phyloP scores from a whole-genome alignment of 2,888 invertebrate species.

The Crocallis elinguaria region DNA sequence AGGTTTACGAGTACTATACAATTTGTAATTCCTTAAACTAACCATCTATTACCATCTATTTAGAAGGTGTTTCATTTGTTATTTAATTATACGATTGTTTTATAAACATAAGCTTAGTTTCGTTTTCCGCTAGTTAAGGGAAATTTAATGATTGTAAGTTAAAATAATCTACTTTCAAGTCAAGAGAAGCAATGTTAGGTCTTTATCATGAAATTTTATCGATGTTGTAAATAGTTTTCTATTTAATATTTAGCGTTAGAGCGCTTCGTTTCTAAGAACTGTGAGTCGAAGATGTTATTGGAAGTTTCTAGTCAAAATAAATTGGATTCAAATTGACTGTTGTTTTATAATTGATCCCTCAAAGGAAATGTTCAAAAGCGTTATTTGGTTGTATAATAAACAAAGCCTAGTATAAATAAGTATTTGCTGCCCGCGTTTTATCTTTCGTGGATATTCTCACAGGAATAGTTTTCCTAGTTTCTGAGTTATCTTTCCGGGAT shows the following conservation, averaged over 20 bases:
- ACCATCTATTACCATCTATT: no score
- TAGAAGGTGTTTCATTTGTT: no score
- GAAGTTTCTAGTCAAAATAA: conserved; percentile 71
- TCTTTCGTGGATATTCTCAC: no score
- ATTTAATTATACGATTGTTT: no score
- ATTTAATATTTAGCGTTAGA: conserved; percentile 15
- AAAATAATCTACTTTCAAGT: background rate
- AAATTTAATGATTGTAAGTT: background rate
- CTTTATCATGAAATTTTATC: conserved; percentile 20
- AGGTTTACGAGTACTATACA: no score
- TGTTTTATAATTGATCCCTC: background rate
- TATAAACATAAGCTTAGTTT: no score
- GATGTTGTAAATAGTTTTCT: conserved; percentile 34
- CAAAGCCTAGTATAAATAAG: no score
- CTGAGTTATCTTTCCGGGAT: no score
- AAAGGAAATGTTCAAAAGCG: background rate
- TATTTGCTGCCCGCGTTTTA: no score
- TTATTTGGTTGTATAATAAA: background rate
- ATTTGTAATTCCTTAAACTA: no score
- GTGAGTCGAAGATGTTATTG: conserved; percentile 37
- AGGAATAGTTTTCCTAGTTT: no score
- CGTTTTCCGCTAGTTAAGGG: background rate
- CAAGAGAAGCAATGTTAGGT: conserved; percentile 41
- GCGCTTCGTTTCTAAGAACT: conserved; percentile 21
- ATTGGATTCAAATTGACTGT: conserved; percentile 45